A percentile compares a stretch with the other conserved stretches of the same genome.
phyloP scores from a whole-genome alignment of 2,797 vertebrate species.

The Clarias fuscus region DNA sequence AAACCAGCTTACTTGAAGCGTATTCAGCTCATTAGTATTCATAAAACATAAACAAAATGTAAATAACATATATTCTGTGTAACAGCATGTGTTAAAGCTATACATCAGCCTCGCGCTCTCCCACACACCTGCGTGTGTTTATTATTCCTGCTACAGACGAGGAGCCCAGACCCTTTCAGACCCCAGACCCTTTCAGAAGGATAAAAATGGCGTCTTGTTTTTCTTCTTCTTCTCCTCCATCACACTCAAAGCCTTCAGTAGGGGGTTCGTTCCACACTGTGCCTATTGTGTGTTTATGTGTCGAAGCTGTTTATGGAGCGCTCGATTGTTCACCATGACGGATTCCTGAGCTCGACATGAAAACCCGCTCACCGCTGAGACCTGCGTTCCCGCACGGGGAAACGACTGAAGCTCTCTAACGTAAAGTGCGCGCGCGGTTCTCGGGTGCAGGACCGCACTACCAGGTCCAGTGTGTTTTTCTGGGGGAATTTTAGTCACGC shows the following conservation, averaged over 20 bases:
- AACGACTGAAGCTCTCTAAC: neutral
- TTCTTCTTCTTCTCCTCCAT: slow-evolving; percentile 27
- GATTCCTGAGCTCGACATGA: slow-evolving; percentile 53
- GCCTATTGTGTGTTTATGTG: slow-evolving; percentile 63
- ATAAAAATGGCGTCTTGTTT: slow-evolving; percentile 47
- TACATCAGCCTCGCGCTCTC: neutral
- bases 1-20: no score
- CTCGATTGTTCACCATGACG: slow-evolving; percentile 58
- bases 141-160: slow-evolving; percentile 70
- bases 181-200: slow-evolving; percentile 65
- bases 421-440: neutral
- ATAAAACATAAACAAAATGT: no score
- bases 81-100: no score
- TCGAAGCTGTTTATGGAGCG: slow-evolving; percentile 58
- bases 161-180: slow-evolving; percentile 66
- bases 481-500: neutral
- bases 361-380: slow-evolving; percentile 46
- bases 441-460: neutral
- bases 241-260: neutral
- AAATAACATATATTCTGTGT: no score
- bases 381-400: slow-evolving; percentile 37
- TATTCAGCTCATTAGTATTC: no score
- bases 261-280: slow-evolving; percentile 50
- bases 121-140: slow-evolving; percentile 82
- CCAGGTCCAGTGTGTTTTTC: neutral